Evolutionary conservation across 2,797 vertebrate genomes (phyloP).

Genomic region (Cuniculus paca): DNA sequence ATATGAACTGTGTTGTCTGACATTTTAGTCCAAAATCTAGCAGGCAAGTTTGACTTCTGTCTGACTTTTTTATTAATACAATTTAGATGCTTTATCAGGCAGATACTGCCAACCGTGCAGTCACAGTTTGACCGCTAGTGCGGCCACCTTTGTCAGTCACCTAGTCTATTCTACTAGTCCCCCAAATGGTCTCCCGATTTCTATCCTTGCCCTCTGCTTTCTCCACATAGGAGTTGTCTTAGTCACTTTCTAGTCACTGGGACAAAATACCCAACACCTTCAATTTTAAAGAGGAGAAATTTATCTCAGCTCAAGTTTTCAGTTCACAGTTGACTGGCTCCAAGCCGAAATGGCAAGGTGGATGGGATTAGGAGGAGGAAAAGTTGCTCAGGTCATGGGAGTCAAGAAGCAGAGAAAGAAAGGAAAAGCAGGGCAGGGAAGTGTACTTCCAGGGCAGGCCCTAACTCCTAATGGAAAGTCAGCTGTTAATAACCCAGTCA

Average conservation of each 20-base stretch:
- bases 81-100: background rate
- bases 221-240: background rate
- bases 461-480: background rate
- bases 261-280: background rate
- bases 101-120: background rate
- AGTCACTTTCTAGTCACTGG: background rate
- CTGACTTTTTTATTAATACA: background rate
- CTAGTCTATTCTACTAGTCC: background rate
- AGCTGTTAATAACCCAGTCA: background rate
- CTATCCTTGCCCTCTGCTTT: background rate
- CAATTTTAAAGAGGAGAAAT: background rate
- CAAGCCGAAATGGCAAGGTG: background rate
- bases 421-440: background rate
- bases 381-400: background rate
- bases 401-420: background rate
- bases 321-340: background rate
- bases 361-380: background rate
- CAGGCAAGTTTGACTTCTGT: background rate
- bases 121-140: no score
- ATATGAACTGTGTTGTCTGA: background rate
- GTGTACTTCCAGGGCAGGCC: background rate
- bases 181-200: background rate
- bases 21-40: conserved; percentile 14
- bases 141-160: background rate
- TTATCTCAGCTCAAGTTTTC: background rate